Percentiles rank a stretch among this genome's conserved stretches.
Evolutionary conservation across 2,113 vertebrate genomes (phyloP).

Genomic region (Malurus cyaneus): DNA sequence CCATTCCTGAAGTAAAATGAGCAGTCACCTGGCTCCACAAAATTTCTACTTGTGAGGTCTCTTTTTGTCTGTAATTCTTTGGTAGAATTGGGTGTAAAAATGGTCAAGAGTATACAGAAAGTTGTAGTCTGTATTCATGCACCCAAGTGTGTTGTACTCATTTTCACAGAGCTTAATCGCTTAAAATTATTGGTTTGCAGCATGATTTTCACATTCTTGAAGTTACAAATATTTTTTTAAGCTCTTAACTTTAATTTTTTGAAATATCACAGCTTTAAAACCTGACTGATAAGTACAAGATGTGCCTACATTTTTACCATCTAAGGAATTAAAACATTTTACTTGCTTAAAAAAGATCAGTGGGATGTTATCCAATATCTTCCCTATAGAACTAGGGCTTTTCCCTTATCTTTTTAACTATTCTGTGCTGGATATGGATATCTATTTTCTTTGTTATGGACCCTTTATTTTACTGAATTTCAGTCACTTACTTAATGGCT

Average conservation of each 20-base stretch:
- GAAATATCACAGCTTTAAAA: not conserved
- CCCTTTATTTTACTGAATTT: not conserved
- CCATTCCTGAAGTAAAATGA: not conserved
- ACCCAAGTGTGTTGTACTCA: not conserved
- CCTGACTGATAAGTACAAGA: not conserved
- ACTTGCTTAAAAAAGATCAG: not conserved
- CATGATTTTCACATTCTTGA: not conserved
- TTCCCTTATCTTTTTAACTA: not conserved
- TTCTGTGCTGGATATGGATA: not conserved
- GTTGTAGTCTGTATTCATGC: not conserved
- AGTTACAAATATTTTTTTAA: not conserved
- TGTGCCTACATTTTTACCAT: not conserved
- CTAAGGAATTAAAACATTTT: not conserved
- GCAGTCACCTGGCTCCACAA: not conserved
- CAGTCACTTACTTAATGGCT: not conserved
- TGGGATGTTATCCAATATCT: not conserved
- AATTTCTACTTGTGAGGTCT: not conserved
- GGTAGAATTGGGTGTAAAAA: not conserved
- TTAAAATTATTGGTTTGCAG: not conserved
- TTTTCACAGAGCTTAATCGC: not conserved
- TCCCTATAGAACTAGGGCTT: not conserved
- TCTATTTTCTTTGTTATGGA: not conserved
- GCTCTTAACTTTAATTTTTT: not conserved
- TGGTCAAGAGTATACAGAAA: not conserved
- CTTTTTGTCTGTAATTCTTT: not conserved